Percentiles rank a stretch among this genome's conserved stretches.
Conservation (phyloP, 2,888 invertebrate genomes). For the Slavum lentiscoides region DNA sequence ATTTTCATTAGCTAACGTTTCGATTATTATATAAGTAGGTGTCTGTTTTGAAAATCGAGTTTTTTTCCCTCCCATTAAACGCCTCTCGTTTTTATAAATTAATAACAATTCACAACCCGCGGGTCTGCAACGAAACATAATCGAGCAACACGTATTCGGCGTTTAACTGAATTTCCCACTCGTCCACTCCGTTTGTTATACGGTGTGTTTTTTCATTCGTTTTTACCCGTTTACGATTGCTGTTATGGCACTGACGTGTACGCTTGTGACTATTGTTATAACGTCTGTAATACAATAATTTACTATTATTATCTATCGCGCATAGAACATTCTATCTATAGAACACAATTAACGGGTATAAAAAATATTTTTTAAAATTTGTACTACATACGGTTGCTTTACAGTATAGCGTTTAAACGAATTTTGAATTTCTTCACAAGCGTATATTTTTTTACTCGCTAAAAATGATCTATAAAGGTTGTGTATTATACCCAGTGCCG, state of each 20-base stretch:
- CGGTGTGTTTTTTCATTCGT: no score
- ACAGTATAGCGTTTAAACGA: constrained; percentile 16
- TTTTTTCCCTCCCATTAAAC: not conserved
- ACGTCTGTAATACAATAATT: not conserved
- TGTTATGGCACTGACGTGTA: not conserved
- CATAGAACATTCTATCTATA: no score
- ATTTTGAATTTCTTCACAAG: not conserved
- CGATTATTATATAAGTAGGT: not conserved
- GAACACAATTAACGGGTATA: no score
- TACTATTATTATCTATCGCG: no score
- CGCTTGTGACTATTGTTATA: not conserved
- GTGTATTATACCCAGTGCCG: no score
- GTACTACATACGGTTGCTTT: not conserved
- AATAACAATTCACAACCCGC: not conserved
- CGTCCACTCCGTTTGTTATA: no score
- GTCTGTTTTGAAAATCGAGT: not conserved
- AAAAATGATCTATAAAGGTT: constrained; percentile 9
- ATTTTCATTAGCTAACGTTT: not conserved
- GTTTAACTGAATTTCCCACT: not conserved
- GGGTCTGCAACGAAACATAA: not conserved
- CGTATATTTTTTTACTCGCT: not conserved
- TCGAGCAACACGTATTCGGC: not conserved
- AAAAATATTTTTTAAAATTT: no score
- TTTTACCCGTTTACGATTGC: no score
- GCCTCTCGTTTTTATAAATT: no score